Conservation (phyloP, 2,888 invertebrate genomes). For the Nomada fabriciana region DNA sequence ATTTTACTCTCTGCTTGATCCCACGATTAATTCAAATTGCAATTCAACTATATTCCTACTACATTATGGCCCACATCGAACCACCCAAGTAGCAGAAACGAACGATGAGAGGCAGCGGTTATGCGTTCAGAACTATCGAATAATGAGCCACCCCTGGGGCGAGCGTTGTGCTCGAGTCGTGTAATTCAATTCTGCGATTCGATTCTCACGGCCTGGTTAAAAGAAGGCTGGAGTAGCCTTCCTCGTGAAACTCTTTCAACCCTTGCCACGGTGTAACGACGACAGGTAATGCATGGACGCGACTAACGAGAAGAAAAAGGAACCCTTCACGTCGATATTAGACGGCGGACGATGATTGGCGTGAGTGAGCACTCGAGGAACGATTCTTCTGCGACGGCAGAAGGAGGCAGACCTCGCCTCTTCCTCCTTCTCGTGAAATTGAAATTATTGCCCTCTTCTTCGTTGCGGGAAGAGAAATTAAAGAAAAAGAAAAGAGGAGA, state of each 20-base stretch:
- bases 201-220: conserved; percentile 67
- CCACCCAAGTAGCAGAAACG: background rate
- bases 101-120: conserved; percentile 50
- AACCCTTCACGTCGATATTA: conserved; percentile 56
- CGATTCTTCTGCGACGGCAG: conserved; percentile 48
- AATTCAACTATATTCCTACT: background rate
- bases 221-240: conserved; percentile 63
- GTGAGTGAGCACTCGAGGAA: conserved; percentile 59
- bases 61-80: background rate
- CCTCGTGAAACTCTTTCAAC: conserved; percentile 55
- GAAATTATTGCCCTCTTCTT: conserved; percentile 33
- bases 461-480: conserved; percentile 1
- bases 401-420: conserved; percentile 14
- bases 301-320: conserved; percentile 30
- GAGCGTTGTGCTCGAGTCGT: conserved; percentile 48
- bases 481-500: background rate
- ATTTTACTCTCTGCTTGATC: background rate
- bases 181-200: conserved; percentile 66
- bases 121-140: conserved; percentile 54
- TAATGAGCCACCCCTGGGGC: conserved; percentile 65
- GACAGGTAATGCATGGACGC: conserved; percentile 58
- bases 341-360: conserved; percentile 65
- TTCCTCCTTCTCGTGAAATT: conserved; percentile 24
- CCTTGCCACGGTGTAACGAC: conserved; percentile 54
- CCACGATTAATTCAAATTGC: background rate